Base-by-base conservation (phyloP, 2,113 vertebrate species). In the Sarotherodon lohbergeri region DNA sequence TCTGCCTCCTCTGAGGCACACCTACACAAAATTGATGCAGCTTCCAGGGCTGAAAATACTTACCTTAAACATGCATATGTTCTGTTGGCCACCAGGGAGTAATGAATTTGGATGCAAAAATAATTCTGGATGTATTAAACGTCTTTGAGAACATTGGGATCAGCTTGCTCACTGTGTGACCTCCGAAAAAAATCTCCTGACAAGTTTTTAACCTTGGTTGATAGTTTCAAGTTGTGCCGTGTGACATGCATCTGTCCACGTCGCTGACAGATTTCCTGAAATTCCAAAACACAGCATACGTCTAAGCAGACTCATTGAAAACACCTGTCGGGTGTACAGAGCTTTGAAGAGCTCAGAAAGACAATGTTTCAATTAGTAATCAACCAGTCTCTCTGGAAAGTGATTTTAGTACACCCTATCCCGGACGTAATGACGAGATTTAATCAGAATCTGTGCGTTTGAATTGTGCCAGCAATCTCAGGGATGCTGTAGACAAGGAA, bases 331-430 rank as follows among this genome's bases (percentile, higher is more conserved):
- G 68, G 41, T 29, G 24, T 48, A 17, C 43, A 76, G 43, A 48
- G 41, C 24, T 76, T 76, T 50, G 24, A 76, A 50, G 41, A 48
- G 71, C 24, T 29, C 43, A 48, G 71, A 76, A 76, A 76, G 43
- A 76, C 43, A 50, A 32, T 50, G 43, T 76, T 48, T 76, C 43
- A 76, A 50, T 76, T 50, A 50, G 71, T 32, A 76, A 78, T 29
- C 46, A 52, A 9, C 46, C 50, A 78, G 27, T 50, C 1, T 78
- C 3, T 0, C 46, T 78, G 71, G 46, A 2, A 78, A 50, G 46
- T 50, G 27, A 78, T 52, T 32, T 32, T n/a, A 78, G 73, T 48
- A 50, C 73, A 32, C 29, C 10, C 0, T 34, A 13, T 78, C 10
- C 73, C 4, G 0, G 46, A 50, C 1, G 16, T 78, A 34, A 78